phyloP scores from a whole-genome alignment of 2,888 invertebrate genomes.

The Eilema sororculum region DNA sequence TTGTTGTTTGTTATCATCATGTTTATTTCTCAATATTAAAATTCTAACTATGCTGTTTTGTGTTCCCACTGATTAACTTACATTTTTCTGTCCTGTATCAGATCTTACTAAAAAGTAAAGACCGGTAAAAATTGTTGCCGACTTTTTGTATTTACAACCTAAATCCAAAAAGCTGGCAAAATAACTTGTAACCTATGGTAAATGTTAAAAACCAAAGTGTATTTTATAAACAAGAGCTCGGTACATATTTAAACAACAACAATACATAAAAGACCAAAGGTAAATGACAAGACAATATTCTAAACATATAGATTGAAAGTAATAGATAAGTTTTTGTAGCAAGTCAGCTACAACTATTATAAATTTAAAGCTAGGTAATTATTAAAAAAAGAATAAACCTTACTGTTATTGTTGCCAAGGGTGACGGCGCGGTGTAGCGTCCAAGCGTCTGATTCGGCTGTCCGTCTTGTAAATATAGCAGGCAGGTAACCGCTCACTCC shows the following conservation, averaged over 20 bases:
- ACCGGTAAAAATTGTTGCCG: background rate
- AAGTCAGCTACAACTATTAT: background rate
- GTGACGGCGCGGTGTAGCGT: conserved; percentile 92
- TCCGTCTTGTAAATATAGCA: conserved; percentile 93
- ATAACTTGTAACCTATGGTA: too few relatives aligned
- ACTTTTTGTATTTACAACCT: background rate
- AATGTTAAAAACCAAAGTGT: background rate
- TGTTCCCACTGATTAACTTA: background rate
- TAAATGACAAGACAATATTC: background rate
- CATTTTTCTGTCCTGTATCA: background rate
- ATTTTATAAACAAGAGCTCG: background rate
- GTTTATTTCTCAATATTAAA: too few relatives aligned
- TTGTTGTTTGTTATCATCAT: background rate
- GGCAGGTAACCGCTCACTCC: conserved; percentile 93
- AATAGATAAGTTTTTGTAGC: background rate
- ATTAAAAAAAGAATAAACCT: conserved; percentile 37
- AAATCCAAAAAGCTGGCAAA: background rate
- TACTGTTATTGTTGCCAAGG: conserved; percentile 74
- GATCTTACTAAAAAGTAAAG: background rate
- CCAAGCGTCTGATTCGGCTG: conserved; percentile 97
- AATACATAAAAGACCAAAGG: background rate
- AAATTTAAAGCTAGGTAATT: background rate
- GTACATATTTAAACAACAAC: background rate
- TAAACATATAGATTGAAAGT: background rate
- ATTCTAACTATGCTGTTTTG: background rate